Evolutionary conservation across 2,113 vertebrate species (phyloP).

Genomic region (Meles meles): DNA sequence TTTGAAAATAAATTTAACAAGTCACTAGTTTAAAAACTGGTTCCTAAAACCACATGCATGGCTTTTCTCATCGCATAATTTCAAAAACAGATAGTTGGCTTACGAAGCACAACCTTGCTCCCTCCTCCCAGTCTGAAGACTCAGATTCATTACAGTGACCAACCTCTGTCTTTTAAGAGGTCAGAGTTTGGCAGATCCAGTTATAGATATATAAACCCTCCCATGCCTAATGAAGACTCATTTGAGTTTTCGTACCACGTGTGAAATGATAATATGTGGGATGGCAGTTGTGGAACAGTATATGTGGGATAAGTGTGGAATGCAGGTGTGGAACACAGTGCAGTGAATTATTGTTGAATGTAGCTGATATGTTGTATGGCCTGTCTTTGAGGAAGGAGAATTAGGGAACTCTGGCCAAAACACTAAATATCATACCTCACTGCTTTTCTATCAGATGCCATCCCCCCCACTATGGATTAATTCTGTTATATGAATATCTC

Average conservation of each 20-base stretch:
- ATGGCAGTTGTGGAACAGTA: background rate
- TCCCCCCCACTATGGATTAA: background rate
- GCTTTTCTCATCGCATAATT: background rate
- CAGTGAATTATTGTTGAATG: background rate
- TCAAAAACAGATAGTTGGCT: background rate
- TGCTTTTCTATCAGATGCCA: background rate
- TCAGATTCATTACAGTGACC: background rate
- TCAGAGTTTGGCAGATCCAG: background rate
- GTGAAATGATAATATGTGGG: background rate
- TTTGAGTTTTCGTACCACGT: background rate
- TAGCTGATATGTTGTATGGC: background rate
- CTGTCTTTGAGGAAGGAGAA: background rate
- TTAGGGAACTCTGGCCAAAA: background rate
- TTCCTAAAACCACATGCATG: background rate
- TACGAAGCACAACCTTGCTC: background rate
- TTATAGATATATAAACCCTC: background rate
- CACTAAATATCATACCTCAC: background rate
- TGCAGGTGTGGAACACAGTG: background rate
- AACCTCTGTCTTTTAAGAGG: background rate
- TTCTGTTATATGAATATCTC: background rate
- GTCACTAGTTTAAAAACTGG: background rate
- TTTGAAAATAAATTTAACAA: background rate
- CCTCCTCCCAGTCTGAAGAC: background rate
- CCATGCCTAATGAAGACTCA: background rate
- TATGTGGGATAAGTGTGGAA: background rate